Evolutionary conservation across 2,113 vertebrate species (phyloP), one percentile per base, ranked within the genome.

Genomic region (Sturnira hondurensis): DNA sequence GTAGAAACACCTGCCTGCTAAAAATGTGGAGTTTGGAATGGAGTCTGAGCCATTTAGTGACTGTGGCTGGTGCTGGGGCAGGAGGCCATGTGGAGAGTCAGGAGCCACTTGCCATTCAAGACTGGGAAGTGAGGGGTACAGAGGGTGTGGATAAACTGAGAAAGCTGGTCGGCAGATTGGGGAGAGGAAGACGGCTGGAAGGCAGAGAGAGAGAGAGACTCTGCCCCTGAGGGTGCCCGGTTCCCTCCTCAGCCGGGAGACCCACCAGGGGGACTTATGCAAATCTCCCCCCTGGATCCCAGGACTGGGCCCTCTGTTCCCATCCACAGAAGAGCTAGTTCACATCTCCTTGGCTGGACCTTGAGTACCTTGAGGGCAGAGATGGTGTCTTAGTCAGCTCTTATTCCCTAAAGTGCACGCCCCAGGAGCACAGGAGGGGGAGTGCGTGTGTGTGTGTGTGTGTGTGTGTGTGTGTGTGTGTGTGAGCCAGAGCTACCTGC

Each of bases 311-410:
- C 10, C 74, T 52, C 43, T 70, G 43, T 17, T 90, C 33, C 38
- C 9, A 9, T 38, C 81, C 31, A 8, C 8, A 7, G 70, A 65
- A 41, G 43, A 70, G 50, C 58, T 61, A 38, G 76, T 33, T 43
- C 76, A 8, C 26, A 16, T 43, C 38, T 56, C 20, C 70, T 50
- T 38, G 17, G 4, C 45, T 83, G 54, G 54, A 58, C 70, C 28
- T 36, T 1, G 28, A 26, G 28, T 0, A 0, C 36, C 56, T 54
- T 1, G 6, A 74, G 28, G 24, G 5, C 54, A 73, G 31, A 67
- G n/a, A 5, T 4, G 26, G 33, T 50, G 11, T 73, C 81, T 38
- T 19, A 10, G 13, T 58, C 36, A 50, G 33, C 28, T 26, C 15
- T 80, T n/a, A 38, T 28, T 36, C 38, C 5, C 4, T 19, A 36